phyloP scores from a whole-genome alignment of 2,113 vertebrate species.

The Sturnira hondurensis region DNA sequence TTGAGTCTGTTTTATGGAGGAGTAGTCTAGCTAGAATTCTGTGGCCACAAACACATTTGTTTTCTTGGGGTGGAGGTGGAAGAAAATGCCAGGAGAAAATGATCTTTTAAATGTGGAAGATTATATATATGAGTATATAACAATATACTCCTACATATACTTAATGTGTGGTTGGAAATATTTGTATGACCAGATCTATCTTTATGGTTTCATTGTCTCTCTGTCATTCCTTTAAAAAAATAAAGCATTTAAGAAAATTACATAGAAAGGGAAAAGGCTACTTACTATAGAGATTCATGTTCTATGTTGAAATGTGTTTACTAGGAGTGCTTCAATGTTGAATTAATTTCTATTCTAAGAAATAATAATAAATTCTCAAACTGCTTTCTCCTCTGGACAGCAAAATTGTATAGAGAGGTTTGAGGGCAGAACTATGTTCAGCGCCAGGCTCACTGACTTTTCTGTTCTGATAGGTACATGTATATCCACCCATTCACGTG shows the following conservation, averaged over 20 bases:
- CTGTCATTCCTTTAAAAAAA: background rate
- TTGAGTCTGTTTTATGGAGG: background rate
- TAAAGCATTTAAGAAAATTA: constrained; percentile 15
- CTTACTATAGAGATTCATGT: background rate
- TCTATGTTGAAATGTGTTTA: background rate
- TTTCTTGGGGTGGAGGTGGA: background rate
- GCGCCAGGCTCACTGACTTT: background rate
- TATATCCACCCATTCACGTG: background rate
- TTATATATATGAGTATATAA: background rate
- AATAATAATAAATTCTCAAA: background rate
- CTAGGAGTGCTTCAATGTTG: background rate
- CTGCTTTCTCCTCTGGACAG: background rate
- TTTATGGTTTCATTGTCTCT: background rate
- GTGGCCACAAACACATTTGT: background rate
- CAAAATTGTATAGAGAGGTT: background rate
- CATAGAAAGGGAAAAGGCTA: background rate
- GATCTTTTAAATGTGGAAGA: background rate
- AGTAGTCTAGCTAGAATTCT: background rate
- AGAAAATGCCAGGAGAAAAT: background rate
- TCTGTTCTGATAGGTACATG: background rate
- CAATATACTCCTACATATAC: background rate
- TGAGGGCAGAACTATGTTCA: background rate
- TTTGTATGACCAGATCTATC: background rate
- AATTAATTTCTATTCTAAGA: background rate
- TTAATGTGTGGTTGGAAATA: constrained; percentile 9